Base-by-base conservation (phyloP, 2,797 vertebrate species). In the Acanthornis magna region DNA sequence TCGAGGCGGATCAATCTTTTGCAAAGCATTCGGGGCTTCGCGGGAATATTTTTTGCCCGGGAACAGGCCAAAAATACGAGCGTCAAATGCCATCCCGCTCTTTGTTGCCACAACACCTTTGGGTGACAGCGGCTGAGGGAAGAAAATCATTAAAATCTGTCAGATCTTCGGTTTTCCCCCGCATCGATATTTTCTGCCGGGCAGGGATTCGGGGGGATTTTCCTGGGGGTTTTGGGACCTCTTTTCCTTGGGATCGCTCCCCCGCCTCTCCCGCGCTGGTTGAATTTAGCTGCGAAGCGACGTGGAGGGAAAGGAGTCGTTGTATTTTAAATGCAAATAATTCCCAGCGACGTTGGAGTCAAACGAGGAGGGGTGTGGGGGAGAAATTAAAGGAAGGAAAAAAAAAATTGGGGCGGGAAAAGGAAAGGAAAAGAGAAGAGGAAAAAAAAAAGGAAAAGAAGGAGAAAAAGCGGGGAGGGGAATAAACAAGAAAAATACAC, bases 101-200 rank as follows among this genome's bases (percentile, higher is more conserved):
- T 96, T 96, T 96, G 93, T 96, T 93, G 90, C 88, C 43, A 7
- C 63, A 51, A 12, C 85, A 89, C 88, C 92, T 95, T 95, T 25
- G 79, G 88, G 90, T 91, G 85, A 43, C 79, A 72, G 76, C 73
- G 80, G 48, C 36, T 1, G 34, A 22, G 7, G 73, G 32, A 21
- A 55, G 12, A 10, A 90, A 89, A 79, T 26, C 1, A 40, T 66
- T 16, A 43, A 57, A 66, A 70, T 53, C 50, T 45, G 30, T 22
- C 16, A 5, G 57, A 65, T 42, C 38, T 83, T 26, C 42, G 13
- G 30, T 50, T 93, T 94, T 55, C 21, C 18, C 27, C 22, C 32
- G 0, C 38, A 91, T 93, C 96, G 88, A 88, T 88, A 83, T 96
- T 95, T 91, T 40, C 57, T 77, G 32, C 9, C 2, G 22, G 78